A percentile compares a stretch with the other conserved stretches of the same genome.
phyloP scores from a whole-genome alignment of 92 coral and sea anemone species.

The Siderastrea radians region DNA sequence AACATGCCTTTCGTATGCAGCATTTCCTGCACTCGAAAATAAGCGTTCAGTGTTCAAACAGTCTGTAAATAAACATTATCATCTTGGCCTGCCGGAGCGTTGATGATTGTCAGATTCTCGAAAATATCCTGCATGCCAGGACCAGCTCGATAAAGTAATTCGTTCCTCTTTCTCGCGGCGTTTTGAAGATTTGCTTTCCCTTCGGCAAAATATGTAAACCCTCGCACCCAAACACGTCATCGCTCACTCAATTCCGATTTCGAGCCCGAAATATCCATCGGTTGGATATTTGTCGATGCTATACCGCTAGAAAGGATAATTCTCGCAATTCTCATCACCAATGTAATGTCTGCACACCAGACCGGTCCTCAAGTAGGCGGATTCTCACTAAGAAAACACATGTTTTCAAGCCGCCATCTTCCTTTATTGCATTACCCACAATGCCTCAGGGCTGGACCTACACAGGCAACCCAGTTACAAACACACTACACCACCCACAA shows the following conservation, averaged over 20 bases:
- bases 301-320: background rate
- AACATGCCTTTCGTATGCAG: no score
- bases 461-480: no score
- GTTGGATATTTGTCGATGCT: background rate
- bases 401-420: no score
- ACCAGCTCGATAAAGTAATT: conserved; percentile 26
- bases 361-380: no score
- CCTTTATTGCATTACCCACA: no score
- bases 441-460: no score
- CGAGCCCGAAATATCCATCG: conserved; percentile 19
- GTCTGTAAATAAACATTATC: background rate
- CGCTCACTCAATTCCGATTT: conserved; percentile 26
- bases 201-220: conserved; percentile 23
- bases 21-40: background rate
- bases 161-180: conserved; percentile 21
- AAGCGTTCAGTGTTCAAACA: background rate
- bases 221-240: conserved; percentile 38
- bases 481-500: conserved; percentile 3
- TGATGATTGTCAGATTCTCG: conserved; percentile 9
- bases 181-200: conserved; percentile 38
- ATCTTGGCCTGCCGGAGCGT: background rate
- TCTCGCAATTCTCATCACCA: no score
- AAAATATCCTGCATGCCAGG: conserved; percentile 42
- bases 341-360: no score
- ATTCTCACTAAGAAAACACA: no score